These are phyloP conservation scores for Delphinus delphis DNA, from an alignment of 2,113 vertebrate species.

Conservation along the genomic window DNA sequence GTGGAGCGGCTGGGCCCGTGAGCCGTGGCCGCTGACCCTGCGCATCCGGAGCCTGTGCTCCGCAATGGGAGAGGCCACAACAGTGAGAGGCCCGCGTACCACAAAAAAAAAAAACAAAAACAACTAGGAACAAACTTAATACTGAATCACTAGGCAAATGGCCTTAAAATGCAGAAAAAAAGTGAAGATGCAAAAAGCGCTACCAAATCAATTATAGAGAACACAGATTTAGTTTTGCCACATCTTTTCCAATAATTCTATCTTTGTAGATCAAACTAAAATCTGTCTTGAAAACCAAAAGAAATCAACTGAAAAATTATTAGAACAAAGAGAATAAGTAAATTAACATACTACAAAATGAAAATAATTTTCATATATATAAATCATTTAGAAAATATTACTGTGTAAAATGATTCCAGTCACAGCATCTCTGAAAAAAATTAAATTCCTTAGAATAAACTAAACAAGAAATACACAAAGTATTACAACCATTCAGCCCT, in stretches of 20 bases:
- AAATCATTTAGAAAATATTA: neutral
- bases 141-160: neutral
- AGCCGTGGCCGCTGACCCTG: too few relatives aligned
- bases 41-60: too few relatives aligned
- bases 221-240: neutral
- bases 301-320: neutral
- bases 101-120: fast-evolving
- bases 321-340: neutral
- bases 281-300: neutral
- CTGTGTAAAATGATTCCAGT: neutral
- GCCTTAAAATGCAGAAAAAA: neutral
- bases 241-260: neutral
- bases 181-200: neutral
- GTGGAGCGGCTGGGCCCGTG: too few relatives aligned
- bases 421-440: neutral
- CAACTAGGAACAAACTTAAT: neutral
- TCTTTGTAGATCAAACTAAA: neutral
- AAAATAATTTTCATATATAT: neutral
- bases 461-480: neutral
- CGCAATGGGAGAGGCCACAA: too few relatives aligned
- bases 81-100: too few relatives aligned
- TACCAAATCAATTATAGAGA: neutral
- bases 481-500: neutral
- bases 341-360: neutral
- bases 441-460: neutral